Conservation (phyloP, 2,888 invertebrate genomes). For the Bombyx huttoni region DNA sequence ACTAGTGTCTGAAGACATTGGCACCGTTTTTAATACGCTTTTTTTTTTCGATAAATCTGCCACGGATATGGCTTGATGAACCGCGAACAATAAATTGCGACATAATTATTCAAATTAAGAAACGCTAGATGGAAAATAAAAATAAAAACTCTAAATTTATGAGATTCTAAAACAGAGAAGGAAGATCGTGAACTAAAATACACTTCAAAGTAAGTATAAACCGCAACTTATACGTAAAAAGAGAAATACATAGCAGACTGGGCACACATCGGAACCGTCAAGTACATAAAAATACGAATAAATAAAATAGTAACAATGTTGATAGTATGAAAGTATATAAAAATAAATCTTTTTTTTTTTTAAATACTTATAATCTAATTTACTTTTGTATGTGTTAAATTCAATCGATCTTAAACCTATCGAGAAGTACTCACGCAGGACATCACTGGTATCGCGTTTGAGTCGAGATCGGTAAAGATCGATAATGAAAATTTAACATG, state of each 20-base stretch:
- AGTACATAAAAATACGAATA: constrained; percentile 32
- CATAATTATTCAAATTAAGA: constrained; percentile 19
- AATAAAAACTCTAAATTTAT: constrained; percentile 26
- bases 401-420: constrained; percentile 1
- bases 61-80: too few species aligned
- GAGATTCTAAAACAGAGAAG: constrained; percentile 61
- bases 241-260: constrained; percentile 30
- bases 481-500: background rate
- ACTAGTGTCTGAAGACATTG: constrained; percentile 45
- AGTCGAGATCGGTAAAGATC: background rate
- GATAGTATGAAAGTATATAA: constrained; percentile 59
- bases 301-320: constrained; percentile 51
- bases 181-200: constrained; percentile 34
- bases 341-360: constrained; percentile 62
- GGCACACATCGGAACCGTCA: constrained; percentile 28
- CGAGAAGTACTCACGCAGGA: background rate
- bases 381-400: constrained; percentile 3
- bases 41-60: background rate
- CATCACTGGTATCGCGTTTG: background rate
- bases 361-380: constrained; percentile 51
- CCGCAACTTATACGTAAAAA: constrained; percentile 50
- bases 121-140: constrained; percentile 35
- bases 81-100: background rate
- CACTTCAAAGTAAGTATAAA: constrained; percentile 57
- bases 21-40: constrained; percentile 39